Evolutionary conservation across 2,888 invertebrate genomes (phyloP), one percentile per base, ranked within the genome.

Genomic region (Hyalella azteca): DNA sequence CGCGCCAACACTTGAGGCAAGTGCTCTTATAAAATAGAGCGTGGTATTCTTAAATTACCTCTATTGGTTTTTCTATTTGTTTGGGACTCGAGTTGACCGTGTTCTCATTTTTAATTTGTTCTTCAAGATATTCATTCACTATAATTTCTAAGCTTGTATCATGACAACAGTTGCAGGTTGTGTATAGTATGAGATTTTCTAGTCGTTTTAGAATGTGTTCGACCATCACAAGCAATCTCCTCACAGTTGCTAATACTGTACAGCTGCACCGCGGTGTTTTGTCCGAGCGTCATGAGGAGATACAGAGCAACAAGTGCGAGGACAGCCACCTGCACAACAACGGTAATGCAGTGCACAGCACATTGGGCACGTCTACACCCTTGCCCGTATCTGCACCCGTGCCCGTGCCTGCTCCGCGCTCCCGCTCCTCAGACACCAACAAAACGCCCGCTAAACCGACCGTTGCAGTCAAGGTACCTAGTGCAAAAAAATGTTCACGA

Each of bases 321-420:
- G 3, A 7, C 26, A 22, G 3, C 11, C 36, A 36, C 36, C 45
- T 11, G 15, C 66, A 66, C 66, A 66, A n/a, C 36, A 66, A 66
- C 66, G 66, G 66, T 0, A 36, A 66, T 19, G 36, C 66, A 76
- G 66, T 93, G 94, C 7, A 91, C 95, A 87, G 93, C 93, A n/a
- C 19, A 91, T 91, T 0, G 88, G 91, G n/a, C n/a, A n/a, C n/a
- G n/a, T n/a, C n/a, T n/a, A n/a, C n/a, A 50, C 54, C 29, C 19
- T 22, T 1, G 19, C 60, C 60, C 19, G 1, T 39, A 0, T 48
- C 54, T n/a, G 40, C 49, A 19, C 78, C 41, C 29, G 48, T 41
- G 19, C 78, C 77, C 19, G 82, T 76, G 40, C 82, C 73, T 29
- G 82, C 78, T 39, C 84, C 81, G 0, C 73, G 81, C 39, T 78